Evolutionary conservation across 2,797 vertebrate genomes (phyloP).

Genomic region (Enteromius treurensis): DNA sequence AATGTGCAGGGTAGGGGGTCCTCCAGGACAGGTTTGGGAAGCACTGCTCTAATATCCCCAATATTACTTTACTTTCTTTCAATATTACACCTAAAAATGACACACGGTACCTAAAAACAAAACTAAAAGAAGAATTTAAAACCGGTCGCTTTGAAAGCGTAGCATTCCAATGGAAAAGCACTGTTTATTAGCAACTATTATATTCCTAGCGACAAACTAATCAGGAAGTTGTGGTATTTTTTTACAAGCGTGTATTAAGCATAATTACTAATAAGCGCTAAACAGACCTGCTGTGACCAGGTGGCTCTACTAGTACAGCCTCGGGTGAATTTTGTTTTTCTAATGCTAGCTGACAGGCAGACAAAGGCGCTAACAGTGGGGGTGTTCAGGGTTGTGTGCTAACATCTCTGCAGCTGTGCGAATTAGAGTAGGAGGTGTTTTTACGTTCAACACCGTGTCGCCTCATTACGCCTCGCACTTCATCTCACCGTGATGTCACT

Average conservation of each 20-base stretch:
- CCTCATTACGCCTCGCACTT: constrained; percentile 69
- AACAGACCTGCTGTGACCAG: constrained; percentile 37
- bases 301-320: constrained; percentile 44
- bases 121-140: background rate
- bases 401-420: constrained; percentile 74
- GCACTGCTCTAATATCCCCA: background rate
- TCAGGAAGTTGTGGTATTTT: background rate
- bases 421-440: constrained; percentile 62
- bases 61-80: background rate
- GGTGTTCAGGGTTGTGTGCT: constrained; percentile 67
- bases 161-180: background rate
- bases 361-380: constrained; percentile 73
- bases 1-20: too few relatives aligned
- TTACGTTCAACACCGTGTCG: constrained; percentile 69
- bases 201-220: background rate
- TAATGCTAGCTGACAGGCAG: constrained; percentile 74
- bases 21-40: too few relatives aligned
- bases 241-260: background rate
- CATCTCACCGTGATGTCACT: constrained; percentile 64
- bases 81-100: background rate
- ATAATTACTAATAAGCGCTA: background rate
- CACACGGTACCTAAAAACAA: too few relatives aligned
- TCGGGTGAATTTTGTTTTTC: constrained; percentile 52
- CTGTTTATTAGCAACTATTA: background rate
- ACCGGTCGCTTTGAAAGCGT: background rate